phyloP scores from a whole-genome alignment of 2,113 vertebrate genomes.

The Hepsetus odoe region DNA sequence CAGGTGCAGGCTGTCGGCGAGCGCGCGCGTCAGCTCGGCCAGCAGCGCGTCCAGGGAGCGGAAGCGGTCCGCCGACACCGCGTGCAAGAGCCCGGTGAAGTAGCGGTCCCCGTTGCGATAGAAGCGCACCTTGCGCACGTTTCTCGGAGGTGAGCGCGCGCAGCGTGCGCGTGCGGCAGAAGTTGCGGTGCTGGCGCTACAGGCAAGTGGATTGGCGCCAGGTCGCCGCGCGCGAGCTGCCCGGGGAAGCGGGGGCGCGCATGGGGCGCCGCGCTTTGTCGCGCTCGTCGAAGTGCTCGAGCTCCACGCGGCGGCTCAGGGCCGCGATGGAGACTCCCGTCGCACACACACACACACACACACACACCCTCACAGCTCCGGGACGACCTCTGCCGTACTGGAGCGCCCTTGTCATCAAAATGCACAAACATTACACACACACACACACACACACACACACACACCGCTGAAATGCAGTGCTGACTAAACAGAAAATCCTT shows the following conservation, averaged over 20 bases:
- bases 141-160: constrained; percentile 97
- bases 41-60: constrained; percentile 91
- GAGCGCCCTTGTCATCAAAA: too few relatives aligned
- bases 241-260: constrained; percentile 69
- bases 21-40: constrained; percentile 88
- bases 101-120: constrained; percentile 97
- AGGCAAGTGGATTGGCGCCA: constrained; percentile 95
- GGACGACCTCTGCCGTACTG: too few relatives aligned
- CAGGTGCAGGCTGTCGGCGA: constrained; percentile 91
- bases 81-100: constrained; percentile 95
- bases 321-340: constrained; percentile 41
- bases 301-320: constrained; percentile 65
- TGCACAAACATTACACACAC: too few relatives aligned
- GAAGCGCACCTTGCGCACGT: constrained; percentile 94
- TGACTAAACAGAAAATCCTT: too few relatives aligned
- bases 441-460: neutral
- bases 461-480: too few relatives aligned
- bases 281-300: constrained; percentile 97
- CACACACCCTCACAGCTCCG: neutral
- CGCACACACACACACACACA: neutral
- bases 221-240: constrained; percentile 84
- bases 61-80: constrained; percentile 90
- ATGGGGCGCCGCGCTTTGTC: constrained; percentile 84
- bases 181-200: constrained; percentile 98
- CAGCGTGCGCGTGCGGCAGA: constrained; percentile 95